phyloP scores from a whole-genome alignment of 2,113 vertebrate genomes.

The Boulengerochromis microlepis region DNA sequence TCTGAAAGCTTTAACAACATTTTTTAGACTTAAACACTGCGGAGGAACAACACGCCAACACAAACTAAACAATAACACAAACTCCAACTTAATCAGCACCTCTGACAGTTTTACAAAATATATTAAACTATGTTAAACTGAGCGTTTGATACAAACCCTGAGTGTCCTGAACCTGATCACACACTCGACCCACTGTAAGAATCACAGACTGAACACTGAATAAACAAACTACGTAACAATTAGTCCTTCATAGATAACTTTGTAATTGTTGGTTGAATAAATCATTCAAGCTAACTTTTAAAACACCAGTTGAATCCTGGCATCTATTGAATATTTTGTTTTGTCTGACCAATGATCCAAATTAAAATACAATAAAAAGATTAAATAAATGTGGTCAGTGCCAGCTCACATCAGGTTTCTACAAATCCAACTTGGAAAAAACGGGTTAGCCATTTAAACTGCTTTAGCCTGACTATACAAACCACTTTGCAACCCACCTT shows the following conservation, averaged over 20 bases:
- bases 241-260: neutral
- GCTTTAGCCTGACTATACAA: neutral
- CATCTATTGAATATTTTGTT: neutral
- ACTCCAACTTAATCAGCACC: neutral
- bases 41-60: neutral
- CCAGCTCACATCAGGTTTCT: neutral
- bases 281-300: neutral
- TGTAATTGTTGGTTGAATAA: neutral
- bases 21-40: neutral
- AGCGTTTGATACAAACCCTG: neutral
- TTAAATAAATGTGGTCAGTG: neutral
- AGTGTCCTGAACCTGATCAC: neutral
- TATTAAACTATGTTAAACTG: neutral
- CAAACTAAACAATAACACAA: neutral
- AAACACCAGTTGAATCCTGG: neutral
- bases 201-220: neutral
- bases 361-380: neutral
- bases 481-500: neutral
- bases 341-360: neutral
- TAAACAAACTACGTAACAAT: neutral
- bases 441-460: neutral
- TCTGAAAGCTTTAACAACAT: neutral
- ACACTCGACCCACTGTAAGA: fast-evolving
- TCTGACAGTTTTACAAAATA: neutral
- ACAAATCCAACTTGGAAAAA: neutral